Evolutionary conservation across 2,797 vertebrate genomes (phyloP).

Genomic region (Thunnus albacares): DNA sequence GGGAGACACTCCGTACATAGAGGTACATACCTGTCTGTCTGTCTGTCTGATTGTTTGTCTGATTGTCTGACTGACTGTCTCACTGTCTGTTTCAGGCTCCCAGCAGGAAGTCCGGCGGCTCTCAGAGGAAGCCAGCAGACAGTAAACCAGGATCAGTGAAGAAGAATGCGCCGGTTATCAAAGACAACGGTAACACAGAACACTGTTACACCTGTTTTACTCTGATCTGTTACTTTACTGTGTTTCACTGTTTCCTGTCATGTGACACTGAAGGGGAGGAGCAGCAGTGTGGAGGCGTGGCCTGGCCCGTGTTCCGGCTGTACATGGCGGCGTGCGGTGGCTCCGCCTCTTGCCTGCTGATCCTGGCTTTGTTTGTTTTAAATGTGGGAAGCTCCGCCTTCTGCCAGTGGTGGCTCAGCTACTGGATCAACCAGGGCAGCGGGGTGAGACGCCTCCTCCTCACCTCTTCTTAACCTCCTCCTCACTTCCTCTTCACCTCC

Average conservation of each 20-base stretch:
- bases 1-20: conserved; percentile 91
- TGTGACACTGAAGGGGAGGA: conserved; percentile 82
- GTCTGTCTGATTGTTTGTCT: too few relatives aligned
- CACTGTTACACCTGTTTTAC: neutral
- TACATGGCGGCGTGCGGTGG: conserved; percentile 94
- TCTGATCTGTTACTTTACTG: neutral
- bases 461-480: neutral
- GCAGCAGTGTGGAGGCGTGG: conserved; percentile 90
- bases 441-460: conserved; percentile 86
- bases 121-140: conserved; percentile 91
- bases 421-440: conserved; percentile 96
- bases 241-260: conserved; percentile 16
- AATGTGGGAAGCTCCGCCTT: conserved; percentile 94
- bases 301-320: conserved; percentile 89
- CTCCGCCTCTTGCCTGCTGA: conserved; percentile 89
- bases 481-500: neutral
- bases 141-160: conserved; percentile 92
- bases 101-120: conserved; percentile 87
- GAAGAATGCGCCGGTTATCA: conserved; percentile 88
- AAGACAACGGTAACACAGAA: conserved; percentile 86
- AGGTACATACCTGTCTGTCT: conserved; percentile 79
- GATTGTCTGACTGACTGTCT: too few relatives aligned
- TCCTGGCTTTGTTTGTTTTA: conserved; percentile 90
- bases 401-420: conserved; percentile 97
- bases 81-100: conserved; percentile 82